Percentiles rank a stretch among this genome's conserved stretches.
phyloP scores from a whole-genome alignment of 2,797 vertebrate species.

The Myoxocephalus aenaeus region DNA sequence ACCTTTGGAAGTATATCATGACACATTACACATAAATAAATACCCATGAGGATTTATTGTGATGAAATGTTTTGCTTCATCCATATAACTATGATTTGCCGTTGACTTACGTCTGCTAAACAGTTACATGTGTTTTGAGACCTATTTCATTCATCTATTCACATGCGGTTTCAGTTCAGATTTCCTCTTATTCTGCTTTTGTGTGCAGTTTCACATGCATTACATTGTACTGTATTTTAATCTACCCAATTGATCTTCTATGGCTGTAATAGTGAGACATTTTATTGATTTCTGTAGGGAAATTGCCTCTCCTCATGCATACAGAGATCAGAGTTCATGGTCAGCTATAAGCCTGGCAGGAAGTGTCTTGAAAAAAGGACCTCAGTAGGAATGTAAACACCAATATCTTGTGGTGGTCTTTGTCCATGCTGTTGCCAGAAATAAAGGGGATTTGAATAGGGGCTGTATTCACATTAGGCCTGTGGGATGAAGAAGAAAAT shows the following conservation, averaged over 20 bases:
- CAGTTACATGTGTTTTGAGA: background rate
- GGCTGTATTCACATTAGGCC: background rate
- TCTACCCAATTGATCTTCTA: background rate
- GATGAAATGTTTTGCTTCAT: conserved; percentile 1
- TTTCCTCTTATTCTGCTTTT: background rate
- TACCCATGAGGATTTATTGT: background rate
- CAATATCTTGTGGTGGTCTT: background rate
- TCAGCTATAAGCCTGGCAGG: conserved; percentile 6
- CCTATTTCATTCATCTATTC: background rate
- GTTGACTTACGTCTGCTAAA: background rate
- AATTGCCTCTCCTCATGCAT: conserved; percentile 29
- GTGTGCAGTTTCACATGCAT: background rate
- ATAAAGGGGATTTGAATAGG: background rate
- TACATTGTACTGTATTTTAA: background rate
- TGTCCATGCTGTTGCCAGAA: conserved; percentile 2
- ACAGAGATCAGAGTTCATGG: conserved; percentile 34
- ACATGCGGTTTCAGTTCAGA: background rate
- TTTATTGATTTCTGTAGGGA: conserved; percentile 33
- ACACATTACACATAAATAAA: conserved; percentile 1
- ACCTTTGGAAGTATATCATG: conserved; percentile 4
- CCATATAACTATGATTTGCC: background rate
- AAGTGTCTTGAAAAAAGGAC: conserved; percentile 11
- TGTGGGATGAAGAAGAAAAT: background rate
- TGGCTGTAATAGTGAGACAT: conserved; percentile 3
- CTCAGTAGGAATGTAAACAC: conserved; percentile 6